These are phyloP conservation scores for Carabus problematicus DNA, from an alignment of 2,888 invertebrate genomes.

Conservation along the genomic window DNA sequence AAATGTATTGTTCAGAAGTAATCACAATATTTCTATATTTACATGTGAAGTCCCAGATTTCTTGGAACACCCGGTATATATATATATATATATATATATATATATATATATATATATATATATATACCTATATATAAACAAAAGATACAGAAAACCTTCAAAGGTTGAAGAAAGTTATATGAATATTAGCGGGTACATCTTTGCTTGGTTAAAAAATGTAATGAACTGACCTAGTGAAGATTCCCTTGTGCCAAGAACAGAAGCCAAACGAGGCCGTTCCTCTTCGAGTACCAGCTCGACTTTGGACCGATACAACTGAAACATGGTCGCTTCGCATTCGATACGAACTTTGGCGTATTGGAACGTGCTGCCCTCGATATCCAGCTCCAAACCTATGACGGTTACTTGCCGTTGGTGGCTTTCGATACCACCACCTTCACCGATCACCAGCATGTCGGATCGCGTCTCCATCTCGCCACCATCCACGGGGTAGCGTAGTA, in stretches of 20 bases:
- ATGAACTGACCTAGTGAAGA: conserved; percentile 62
- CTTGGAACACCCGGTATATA: no score
- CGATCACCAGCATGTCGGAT: conserved; percentile 2
- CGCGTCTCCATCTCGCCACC: conserved; percentile 24
- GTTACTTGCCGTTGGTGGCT: conserved; percentile 51
- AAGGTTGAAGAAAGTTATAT: no score
- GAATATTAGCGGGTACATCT: no score
- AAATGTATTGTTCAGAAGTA: no score
- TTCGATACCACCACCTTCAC: neutral
- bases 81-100: no score
- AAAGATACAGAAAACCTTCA: no score
- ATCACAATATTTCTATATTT: no score
- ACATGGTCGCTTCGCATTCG: conserved; percentile 72
- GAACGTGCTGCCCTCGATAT: conserved; percentile 69
- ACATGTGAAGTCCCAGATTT: no score
- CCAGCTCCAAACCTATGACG: conserved; percentile 63
- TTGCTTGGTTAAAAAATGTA: no score
- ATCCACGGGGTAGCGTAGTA: conserved; percentile 44
- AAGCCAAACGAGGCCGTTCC: conserved; percentile 77
- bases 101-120: no score
- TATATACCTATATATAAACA: no score
- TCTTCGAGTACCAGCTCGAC: conserved; percentile 72
- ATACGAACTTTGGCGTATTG: conserved; percentile 70
- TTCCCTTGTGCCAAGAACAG: conserved; percentile 75
- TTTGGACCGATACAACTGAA: conserved; percentile 70